These are phyloP conservation scores for Drosophila peninsularis DNA, from an alignment of 2,888 invertebrate species.

Conservation along the genomic window DNA sequence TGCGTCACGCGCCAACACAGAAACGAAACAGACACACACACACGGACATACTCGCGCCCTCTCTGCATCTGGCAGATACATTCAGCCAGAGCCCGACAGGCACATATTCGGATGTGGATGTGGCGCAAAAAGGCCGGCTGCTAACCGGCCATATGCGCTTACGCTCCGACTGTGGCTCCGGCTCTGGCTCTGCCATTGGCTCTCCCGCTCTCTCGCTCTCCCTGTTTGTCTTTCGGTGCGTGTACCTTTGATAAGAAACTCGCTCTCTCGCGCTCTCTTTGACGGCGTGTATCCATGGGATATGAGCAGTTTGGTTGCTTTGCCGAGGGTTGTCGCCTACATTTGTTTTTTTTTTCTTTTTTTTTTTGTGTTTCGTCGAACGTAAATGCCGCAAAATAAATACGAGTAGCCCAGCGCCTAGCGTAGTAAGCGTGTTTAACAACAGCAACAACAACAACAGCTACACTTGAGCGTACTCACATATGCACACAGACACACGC, in stretches of 20 bases:
- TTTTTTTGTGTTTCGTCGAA: conserved; percentile 18
- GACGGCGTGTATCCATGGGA: conserved; percentile 58
- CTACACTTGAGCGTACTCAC: conserved; percentile 11
- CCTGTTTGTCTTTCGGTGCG: not conserved
- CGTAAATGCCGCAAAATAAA: conserved; percentile 68
- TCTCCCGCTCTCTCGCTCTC: conserved; percentile 18
- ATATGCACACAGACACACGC: conserved; percentile 13
- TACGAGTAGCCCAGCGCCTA: conserved; percentile 36
- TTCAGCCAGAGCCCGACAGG: conserved; percentile 41
- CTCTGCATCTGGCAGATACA: conserved; percentile 56
- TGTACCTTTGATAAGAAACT: conserved; percentile 3
- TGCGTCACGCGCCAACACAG: conserved; percentile 68
- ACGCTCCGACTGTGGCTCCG: conserved; percentile 9
- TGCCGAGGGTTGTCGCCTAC: conserved; percentile 62
- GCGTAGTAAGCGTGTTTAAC: conserved; percentile 41
- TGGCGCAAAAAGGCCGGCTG: conserved; percentile 70
- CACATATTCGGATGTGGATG: conserved; percentile 43
- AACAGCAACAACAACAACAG: conserved; percentile 34
- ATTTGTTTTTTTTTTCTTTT: conserved; percentile 12
- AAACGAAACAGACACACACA: conserved; percentile 4
- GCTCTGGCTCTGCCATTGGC: not conserved
- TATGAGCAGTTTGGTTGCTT: conserved; percentile 35
- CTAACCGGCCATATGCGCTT: conserved; percentile 32
- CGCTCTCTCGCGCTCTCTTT: conserved; percentile 10
- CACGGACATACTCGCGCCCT: conserved; percentile 15